Conservation (phyloP, 2,113 vertebrate genomes). For the Gymnogyps californianus region DNA sequence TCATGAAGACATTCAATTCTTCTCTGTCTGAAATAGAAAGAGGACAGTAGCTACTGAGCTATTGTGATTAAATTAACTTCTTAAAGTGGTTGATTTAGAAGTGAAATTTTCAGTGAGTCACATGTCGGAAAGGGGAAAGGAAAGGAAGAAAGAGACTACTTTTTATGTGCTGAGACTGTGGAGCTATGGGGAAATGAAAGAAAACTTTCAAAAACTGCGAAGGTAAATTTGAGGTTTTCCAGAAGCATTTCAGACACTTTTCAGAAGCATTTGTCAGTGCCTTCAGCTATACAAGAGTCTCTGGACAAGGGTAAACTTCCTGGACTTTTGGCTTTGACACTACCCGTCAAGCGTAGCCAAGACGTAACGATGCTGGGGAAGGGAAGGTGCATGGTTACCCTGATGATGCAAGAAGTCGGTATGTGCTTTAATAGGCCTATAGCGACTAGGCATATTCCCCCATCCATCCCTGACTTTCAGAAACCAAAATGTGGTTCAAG, state of each 20-base stretch:
- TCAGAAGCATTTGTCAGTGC: not conserved
- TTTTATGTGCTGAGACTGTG: not conserved
- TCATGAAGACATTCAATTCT: not conserved
- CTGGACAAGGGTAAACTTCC: not conserved
- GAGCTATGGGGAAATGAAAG: not conserved
- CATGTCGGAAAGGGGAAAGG: not conserved
- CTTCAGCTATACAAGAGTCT: not conserved
- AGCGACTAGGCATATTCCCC: not conserved
- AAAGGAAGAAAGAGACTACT: not conserved
- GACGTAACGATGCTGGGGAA: not conserved
- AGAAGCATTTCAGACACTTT: not conserved
- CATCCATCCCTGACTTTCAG: not conserved
- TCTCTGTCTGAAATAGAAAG: not conserved
- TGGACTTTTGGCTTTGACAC: not conserved
- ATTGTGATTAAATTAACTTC: not conserved
- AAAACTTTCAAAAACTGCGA: not conserved
- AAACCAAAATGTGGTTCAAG: not conserved
- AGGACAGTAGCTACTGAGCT: not conserved
- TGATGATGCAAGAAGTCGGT: not conserved
- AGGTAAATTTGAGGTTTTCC: not conserved
- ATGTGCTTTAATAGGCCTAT: not conserved
- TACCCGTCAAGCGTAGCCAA: not conserved
- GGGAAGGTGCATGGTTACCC: not conserved
- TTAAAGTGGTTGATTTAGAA: not conserved
- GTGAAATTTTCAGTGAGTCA: not conserved